Evolutionary conservation across 2,888 invertebrate species (phyloP).

Genomic region (Exephanes ischioxanthus): DNA sequence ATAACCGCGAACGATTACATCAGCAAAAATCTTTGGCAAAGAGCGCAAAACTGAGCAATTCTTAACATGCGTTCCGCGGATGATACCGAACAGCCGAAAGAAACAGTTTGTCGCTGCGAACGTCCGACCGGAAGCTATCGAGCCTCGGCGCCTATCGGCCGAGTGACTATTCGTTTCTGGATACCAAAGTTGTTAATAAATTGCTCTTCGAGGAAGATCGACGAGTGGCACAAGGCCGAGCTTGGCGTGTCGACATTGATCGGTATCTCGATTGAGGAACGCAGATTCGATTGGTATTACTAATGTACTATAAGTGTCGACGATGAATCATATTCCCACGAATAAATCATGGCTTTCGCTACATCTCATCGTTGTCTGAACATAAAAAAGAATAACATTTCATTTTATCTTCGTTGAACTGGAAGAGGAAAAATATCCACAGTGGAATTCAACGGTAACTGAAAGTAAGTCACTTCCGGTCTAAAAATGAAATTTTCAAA

Average conservation of each 20-base stretch:
- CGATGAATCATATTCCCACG: slow-evolving; percentile 1
- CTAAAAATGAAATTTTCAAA: too few species aligned
- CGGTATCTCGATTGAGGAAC: slow-evolving; percentile 2
- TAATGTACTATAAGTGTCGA: not conserved
- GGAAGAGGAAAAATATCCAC: not conserved
- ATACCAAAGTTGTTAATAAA: slow-evolving; percentile 17
- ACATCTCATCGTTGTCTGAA: not conserved
- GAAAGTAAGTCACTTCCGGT: too few species aligned
- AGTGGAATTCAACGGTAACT: not conserved
- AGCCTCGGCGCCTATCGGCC: not conserved
- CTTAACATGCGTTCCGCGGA: slow-evolving; percentile 24
- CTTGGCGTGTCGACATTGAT: not conserved
- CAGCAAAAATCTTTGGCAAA: slow-evolving; percentile 30
- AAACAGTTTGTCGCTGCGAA: slow-evolving; percentile 20
- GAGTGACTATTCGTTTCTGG: not conserved
- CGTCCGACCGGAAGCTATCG: not conserved
- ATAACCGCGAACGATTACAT: slow-evolving; percentile 6
- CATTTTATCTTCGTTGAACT: not conserved
- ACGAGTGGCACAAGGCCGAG: not conserved
- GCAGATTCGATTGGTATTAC: not conserved
- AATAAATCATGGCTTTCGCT: slow-evolving; percentile 6
- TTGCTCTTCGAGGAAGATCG: not conserved
- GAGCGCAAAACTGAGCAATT: not conserved
- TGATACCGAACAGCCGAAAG: not conserved
- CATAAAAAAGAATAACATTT: not conserved